Percentiles rank a stretch among this genome's conserved stretches.
These are phyloP conservation scores for Heliothis virescens DNA, from an alignment of 1,140 invertebrate species.

Conservation along the genomic window DNA sequence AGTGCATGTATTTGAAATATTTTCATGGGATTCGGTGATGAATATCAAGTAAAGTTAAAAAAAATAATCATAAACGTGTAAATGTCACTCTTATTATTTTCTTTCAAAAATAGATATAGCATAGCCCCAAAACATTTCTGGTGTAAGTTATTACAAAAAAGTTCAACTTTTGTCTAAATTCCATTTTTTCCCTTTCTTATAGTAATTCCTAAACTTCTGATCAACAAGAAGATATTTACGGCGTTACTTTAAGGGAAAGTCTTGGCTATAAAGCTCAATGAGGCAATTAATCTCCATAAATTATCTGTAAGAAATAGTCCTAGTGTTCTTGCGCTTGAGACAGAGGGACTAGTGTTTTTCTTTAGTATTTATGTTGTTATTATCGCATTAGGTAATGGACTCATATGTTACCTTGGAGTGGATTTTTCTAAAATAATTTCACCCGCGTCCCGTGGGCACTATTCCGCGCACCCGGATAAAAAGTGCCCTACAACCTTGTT, in stretches of 20 bases:
- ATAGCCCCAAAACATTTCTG: no score
- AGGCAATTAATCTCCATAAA: constrained; percentile 33
- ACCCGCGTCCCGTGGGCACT: no score
- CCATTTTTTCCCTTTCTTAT: no score
- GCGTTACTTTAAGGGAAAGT: neutral
- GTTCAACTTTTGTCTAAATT: no score
- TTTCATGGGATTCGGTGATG: no score
- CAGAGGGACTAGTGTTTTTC: constrained; percentile 4
- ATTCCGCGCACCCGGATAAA: no score
- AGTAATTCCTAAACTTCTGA: neutral
- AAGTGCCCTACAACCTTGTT: no score
- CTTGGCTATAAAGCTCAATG: constrained; percentile 35
- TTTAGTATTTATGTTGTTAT: constrained; percentile 29
- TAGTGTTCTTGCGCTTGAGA: neutral
- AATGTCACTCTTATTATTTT: no score
- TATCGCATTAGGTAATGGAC: neutral
- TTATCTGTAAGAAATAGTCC: constrained; percentile 32
- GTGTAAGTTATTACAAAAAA: no score
- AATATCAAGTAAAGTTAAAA: no score
- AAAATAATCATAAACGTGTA: neutral
- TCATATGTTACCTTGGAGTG: neutral
- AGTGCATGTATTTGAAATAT: neutral
- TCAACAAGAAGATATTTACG: constrained; percentile 21
- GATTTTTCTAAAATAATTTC: no score
- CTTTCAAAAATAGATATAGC: no score